Conservation (phyloP, 2,113 vertebrate species). For the Ahaetulla prasina region DNA sequence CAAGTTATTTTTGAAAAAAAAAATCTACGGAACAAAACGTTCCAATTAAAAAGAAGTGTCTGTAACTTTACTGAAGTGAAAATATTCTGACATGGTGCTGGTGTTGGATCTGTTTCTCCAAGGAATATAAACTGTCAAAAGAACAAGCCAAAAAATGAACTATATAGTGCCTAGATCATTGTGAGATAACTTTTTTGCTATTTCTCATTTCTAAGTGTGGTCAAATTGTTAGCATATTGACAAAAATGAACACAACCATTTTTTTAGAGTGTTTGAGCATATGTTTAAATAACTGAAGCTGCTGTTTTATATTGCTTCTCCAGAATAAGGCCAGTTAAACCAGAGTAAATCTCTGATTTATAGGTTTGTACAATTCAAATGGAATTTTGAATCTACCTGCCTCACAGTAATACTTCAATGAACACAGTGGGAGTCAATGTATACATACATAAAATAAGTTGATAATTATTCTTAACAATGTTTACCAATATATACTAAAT, state of each 20-base stretch:
- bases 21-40: slow-evolving; percentile 3
- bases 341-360: background rate
- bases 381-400: background rate
- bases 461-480: background rate
- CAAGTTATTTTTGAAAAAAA: background rate
- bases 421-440: background rate
- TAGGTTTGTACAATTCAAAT: background rate
- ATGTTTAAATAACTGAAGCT: background rate
- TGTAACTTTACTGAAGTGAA: slow-evolving; percentile 22
- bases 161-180: background rate
- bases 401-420: background rate
- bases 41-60: background rate
- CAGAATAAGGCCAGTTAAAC: background rate
- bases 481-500: background rate
- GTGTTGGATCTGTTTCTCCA: slow-evolving; percentile 23
- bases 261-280: background rate
- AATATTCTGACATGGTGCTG: slow-evolving; percentile 20
- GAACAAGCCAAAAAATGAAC: slow-evolving; percentile 23
- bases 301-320: background rate
- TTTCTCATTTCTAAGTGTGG: slow-evolving; percentile 10
- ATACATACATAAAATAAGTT: background rate
- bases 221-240: slow-evolving; percentile 1
- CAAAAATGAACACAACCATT: background rate
- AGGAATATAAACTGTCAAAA: slow-evolving; percentile 28
- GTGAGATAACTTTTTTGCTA: slow-evolving; percentile 3